phyloP scores from a whole-genome alignment of 2,888 invertebrate species.

The Drosophila hawaiiensis region DNA sequence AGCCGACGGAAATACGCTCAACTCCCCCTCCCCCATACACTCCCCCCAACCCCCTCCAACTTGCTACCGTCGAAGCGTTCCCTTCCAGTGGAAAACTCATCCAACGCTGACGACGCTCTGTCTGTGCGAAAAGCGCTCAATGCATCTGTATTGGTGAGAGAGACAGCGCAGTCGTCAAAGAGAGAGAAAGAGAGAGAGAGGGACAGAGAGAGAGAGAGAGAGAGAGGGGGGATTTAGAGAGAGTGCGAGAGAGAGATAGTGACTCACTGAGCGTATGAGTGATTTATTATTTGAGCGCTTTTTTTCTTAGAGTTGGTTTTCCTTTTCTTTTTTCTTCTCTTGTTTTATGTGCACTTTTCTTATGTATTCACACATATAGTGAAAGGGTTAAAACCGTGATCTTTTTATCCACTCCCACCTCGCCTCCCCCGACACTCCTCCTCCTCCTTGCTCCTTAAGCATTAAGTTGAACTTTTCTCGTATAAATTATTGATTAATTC shows the following conservation, averaged over 20 bases:
- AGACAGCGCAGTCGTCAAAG: conserved; percentile 58
- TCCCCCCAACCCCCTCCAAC: conserved; percentile 3
- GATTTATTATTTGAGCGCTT: conserved; percentile 50
- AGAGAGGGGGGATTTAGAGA: conserved; percentile 3
- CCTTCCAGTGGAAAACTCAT: conserved; percentile 62
- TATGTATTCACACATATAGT: conserved; percentile 66
- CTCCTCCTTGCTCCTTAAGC: conserved; percentile 6
- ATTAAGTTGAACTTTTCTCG: conserved; percentile 58
- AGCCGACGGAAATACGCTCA: conserved; percentile 46
- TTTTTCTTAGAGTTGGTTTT: conserved; percentile 25
- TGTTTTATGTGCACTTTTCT: conserved; percentile 45
- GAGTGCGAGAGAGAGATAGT: conserved; percentile 8
- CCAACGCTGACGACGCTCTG: conserved; percentile 70
- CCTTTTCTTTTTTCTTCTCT: conserved; percentile 17
- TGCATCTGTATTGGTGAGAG: conserved; percentile 47
- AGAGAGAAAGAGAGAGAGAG: conserved; percentile 18
- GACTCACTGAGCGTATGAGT: conserved; percentile 65
- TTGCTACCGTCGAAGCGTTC: conserved; percentile 26
- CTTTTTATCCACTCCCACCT: conserved; percentile 36
- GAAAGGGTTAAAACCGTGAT: conserved; percentile 79
- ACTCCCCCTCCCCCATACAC: not conserved
- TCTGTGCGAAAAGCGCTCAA: conserved; percentile 64
- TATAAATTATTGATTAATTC: conserved; percentile 74
- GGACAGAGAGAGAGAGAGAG: conserved; percentile 7
- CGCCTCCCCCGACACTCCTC: not conserved